Evolutionary conservation across 1,140 invertebrate species (phyloP), one percentile per base, ranked within the genome.

Genomic region (Linepithema humile): DNA sequence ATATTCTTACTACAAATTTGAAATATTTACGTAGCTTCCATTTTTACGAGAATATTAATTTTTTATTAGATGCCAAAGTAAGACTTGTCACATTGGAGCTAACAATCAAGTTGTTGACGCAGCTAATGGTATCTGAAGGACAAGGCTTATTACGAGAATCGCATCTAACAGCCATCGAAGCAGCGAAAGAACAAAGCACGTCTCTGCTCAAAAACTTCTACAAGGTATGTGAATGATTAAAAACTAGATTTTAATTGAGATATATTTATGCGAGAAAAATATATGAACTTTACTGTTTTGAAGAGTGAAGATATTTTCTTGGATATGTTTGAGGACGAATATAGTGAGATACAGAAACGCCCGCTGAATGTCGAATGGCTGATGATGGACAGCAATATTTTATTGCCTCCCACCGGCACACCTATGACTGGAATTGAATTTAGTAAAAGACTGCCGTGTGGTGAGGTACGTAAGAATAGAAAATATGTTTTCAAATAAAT

Each of bases 291-390:
- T n/a, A n/a, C 43, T 15, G 60, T 74, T 53, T 57, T 74, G 69
- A 91, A 97, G 96, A 98, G 97, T 91, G 99, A 99, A 95, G 99
- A 99, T 91, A 98, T 99, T 86, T 99, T 99, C 95, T 94, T 99
- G 40, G 99, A 99, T 92, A 98, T 99, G 96, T 99, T 99, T 94
- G 99, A 99, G 95, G 98, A 99, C 93, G 99, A 99, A 95, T 97
- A 97, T 94, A 97, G 97, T 91, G 98, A 99, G 93, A 98, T 99
- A 96, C 96, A 96, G 90, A 98, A 97, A 91, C 95, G 96, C 40
- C 97, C 97, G 9, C 93, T 99, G 43, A 99, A 99, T 95, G 98
- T 98, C 1, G 98, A 99, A 92, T 98, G 97, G 96, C 91, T 99
- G 26, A 98, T 98, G 95, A 98, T 98, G 97, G 99, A 99, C 94